Base-by-base conservation (phyloP, 2,888 invertebrate genomes). In the Endomychus coccineus region DNA sequence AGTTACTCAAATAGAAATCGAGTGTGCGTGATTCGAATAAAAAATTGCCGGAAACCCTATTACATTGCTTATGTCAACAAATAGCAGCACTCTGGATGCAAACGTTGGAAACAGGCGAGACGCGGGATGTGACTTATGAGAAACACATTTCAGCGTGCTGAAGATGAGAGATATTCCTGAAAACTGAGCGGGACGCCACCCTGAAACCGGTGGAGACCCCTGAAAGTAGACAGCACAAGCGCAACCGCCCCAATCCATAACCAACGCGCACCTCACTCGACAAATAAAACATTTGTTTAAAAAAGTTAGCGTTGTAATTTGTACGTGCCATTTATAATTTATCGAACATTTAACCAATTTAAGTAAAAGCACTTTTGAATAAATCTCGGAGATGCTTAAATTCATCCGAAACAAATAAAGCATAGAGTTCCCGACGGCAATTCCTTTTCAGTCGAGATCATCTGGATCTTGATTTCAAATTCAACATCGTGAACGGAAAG, bases 121-220 rank as follows among this genome's bases (percentile, higher is more conserved):
- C n/a, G n/a, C n/a, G n/a, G 21, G 21, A 19, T n/a, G 21, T 19
- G 6, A n/a, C n/a, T 19, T 19, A 19, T n/a, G 21, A 6, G 21
- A n/a, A n/a, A n/a, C 21, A n/a, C 21, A 19, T 19, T n/a, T 7
- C 21, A 19, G 21, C 21, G 21, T 19, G 21, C 21, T n/a, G 21
- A 19, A 19, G 21, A n/a, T 7, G 6, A n/a, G n/a, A n/a, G 6
- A n/a, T 19, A 19, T n/a, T 7, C 21, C 21, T 19, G 21, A 6
- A 7, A n/a, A 19, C 21, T 19, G 21, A 19, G 21, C 21, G 21
- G 6, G 21, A 19, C 21, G 21, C 21, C 21, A 19, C 21, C 21
- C 21, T 19, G 21, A 19, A 19, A 19, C 21, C 21, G 21, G 21
- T 19, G 21, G 21, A 19, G 21, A 19, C 21, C 21, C 21, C 21